Base-by-base conservation (phyloP, 2,797 vertebrate species). In the Melanotaenia nigrans region DNA sequence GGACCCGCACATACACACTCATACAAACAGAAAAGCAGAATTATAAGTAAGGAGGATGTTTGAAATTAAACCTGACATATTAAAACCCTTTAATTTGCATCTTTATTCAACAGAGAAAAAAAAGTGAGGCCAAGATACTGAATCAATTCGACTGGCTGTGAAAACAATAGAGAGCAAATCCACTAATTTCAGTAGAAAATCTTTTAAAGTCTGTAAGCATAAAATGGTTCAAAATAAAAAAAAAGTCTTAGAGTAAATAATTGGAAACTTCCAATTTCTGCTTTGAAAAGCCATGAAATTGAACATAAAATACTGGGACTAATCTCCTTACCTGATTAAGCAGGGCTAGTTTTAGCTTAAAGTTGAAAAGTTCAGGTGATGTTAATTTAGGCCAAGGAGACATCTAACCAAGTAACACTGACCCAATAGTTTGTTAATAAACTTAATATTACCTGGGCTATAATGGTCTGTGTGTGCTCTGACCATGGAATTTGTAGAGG, bases 31-130 rank as follows among this genome's bases (percentile, higher is more conserved):
- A 70, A 32, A 47, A 6, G 45, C 32, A 61, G 40, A 58, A 18
- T 81, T 61, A 65, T 58, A 36, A 72, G 33, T 32, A 69, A 20
- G 35, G 67, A 58, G 42, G 47, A 56, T 73, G 61, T 71, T 71
- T 75, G 68, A 76, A 87, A 86, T 84, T 56, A 83, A 85, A 79
- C 47, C 63, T 69, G 78, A 77, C 76, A 57, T 13, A 3, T 72
- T 32, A 84, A 76, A 76, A 2, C 0, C 1, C 4, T 14, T 71
- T 76, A 78, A 87, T 88, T 89, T 87, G 79, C 69, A 75, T 73
- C 68, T 78, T 82, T 55, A 68, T 70, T 71, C 42, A 63, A 54
- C 64, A 62, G 51, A 59, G 33, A 78, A 85, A 83, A 83, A 85
- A 73, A 79, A 78, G 73, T 47, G 71, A 77, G 30, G 56, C 11